phyloP scores from a whole-genome alignment of 2,888 invertebrate species.

The Schizaphis graminum region DNA sequence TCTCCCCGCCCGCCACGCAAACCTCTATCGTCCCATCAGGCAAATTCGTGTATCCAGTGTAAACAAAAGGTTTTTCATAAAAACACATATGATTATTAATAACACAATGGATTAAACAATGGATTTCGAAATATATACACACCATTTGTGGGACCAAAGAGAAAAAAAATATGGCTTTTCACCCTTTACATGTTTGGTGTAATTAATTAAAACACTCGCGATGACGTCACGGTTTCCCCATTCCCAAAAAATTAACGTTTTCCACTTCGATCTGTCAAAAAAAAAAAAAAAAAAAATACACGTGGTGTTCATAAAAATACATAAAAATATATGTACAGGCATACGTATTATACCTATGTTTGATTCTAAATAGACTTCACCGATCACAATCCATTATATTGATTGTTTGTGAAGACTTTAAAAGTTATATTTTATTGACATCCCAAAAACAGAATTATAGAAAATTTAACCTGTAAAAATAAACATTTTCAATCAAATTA shows the following conservation, averaged over 20 bases:
- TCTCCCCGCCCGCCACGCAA: neutral
- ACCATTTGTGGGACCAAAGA: slow-evolving; percentile 37
- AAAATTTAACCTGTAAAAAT: slow-evolving; percentile 19
- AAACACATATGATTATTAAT: slow-evolving; percentile 59
- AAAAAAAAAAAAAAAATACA: neutral
- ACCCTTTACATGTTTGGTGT: slow-evolving; percentile 48
- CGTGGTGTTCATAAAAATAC: neutral
- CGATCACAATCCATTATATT: slow-evolving; percentile 28
- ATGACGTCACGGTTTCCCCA: slow-evolving; percentile 48
- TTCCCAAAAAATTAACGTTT: slow-evolving; percentile 11
- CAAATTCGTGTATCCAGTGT: slow-evolving; percentile 57
- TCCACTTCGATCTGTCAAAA: slow-evolving; percentile 49
- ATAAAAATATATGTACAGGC: too few species aligned
- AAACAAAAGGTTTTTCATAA: slow-evolving; percentile 61
- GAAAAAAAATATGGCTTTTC: slow-evolving; percentile 38
- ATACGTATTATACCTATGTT: neutral
- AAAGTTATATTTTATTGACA: slow-evolving; percentile 38
- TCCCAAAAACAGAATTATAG: neutral
- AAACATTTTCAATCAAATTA: slow-evolving; percentile 21
- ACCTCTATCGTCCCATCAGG: neutral
- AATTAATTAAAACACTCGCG: slow-evolving; percentile 56
- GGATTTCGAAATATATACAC: slow-evolving; percentile 50
- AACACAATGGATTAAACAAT: slow-evolving; percentile 56
- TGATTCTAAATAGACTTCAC: slow-evolving; percentile 15
- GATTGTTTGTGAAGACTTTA: slow-evolving; percentile 25